Evolutionary conservation across 2,888 invertebrate genomes (phyloP), one percentile per base, ranked within the genome.

Genomic region (Coleophora deauratella): DNA sequence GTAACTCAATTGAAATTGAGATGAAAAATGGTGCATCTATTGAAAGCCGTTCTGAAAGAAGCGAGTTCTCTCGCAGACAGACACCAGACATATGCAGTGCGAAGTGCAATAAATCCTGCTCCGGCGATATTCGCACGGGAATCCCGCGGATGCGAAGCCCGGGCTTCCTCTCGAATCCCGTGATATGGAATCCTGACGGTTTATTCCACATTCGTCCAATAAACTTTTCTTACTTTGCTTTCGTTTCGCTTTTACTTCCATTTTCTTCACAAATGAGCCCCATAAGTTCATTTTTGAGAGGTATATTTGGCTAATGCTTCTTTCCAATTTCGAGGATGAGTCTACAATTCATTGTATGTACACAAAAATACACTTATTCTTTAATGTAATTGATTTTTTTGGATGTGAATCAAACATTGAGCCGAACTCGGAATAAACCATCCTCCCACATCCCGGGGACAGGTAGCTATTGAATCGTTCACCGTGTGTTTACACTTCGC

Each of bases 391-490:
- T n/a, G n/a, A n/a, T n/a, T n/a, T n/a, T n/a, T n/a, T 4, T 21
- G 21, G 21, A 21, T 21, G 21, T 21, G 21, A 6, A 21, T 4
- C 21, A 6, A 21, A 21, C 3, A 21, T 21, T 21, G 21, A 21
- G 21, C 21, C 21, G 21, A 21, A 21, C 6, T 3, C 6, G 21
- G 21, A 21, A 21, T 6, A 21, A 21, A 28, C 31, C 28, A 27
- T 27, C 11, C 13, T 27, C n/a, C 14, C 13, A 1, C 27, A 11
- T 15, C 30, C 14, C 42, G 39, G 39, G 21, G 37, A 36, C 52
- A 54, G 51, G 52, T 52, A 49, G 46, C 49, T 48, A 56, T 51
- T 51, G 52, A 46, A 50, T 32, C 47, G 44, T 40, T 46, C 47
- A 27, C 43, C 53, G 51, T 46, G 44, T 51, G 50, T 46, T 50